Evolutionary conservation across 1,140 invertebrate species (phyloP), one percentile per base, ranked within the genome.

Genomic region (Meteorus sp.): DNA sequence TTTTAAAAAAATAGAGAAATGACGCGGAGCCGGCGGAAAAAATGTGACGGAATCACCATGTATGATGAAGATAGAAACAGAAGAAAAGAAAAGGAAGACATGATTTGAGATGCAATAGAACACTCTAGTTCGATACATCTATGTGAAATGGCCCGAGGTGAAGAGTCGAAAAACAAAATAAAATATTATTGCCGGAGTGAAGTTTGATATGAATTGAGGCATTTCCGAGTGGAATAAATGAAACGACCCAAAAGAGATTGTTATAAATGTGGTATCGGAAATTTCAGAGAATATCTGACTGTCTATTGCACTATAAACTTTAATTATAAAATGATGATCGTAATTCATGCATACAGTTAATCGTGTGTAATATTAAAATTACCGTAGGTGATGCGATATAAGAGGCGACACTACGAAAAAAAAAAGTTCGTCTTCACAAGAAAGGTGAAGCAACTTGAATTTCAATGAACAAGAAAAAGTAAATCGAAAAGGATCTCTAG

Each of bases 361-460:
- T 76, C 71, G 74, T 79, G 73, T 78, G 76, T 79, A 78, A 75
- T 76, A 74, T 77, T 77, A 73, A 70, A 73, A 73, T 70, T 76
- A 76, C 65, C 66, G 68, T 76, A 76, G 37, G 69, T n/a, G 64
- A 67, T 68, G 58, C 64, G 67, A 73, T 63, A 61, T 39, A 39
- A 56, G 43, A 55, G n/a, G 11, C 57, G 67, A 71, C 67, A 66
- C 61, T 71, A 73, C 65, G 68, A 62, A 70, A 65, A 53, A 33
- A 62, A 25, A 33, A n/a, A n/a, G n/a, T n/a, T 57, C 41, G 23
- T 39, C 20, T 51, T 29, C 31, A 48, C 33, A 20, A 61, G 44
- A 61, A 56, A n/a, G n/a, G n/a, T n/a, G n/a, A n/a, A n/a, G n/a
- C n/a, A n/a, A n/a, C n/a, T n/a, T n/a, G n/a, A n/a, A n/a, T n/a